Base-by-base conservation (phyloP, 2,888 invertebrate species). In the Melieria omissa region DNA sequence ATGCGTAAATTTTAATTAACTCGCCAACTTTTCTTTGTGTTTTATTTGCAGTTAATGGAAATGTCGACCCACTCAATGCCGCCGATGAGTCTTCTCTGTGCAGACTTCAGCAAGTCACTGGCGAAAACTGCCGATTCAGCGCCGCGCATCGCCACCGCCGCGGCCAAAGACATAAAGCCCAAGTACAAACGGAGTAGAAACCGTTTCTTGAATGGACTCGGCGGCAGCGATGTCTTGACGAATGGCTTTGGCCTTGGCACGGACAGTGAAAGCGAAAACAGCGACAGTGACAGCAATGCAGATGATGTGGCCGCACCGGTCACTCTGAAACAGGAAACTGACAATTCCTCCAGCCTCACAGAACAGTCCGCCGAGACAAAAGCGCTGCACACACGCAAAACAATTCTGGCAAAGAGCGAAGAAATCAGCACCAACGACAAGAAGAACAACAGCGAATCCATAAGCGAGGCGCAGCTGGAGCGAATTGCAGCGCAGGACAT, bases 31-130 rank as follows among this genome's bases (percentile, higher is more conserved):
- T 10, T 14, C 49, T 55, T 47, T 12, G 2, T 62, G 8, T 16
- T 6, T 16, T 55, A 3, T 54, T 83, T 84, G 67, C 79, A 87
- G 87, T 76, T 87, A 70, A 83, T 86, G 75, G 83, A 82, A 73
- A 81, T 86, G 81, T 81, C 86, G 69, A 80, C 84, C 66, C 86
- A 87, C 75, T 85, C 86, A 46, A 87, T 87, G 86, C 85, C 86
- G 29, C 84, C 86, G 29, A 77, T 85, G 74, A 85, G 83, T 77
- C 77, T 85, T 70, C 76, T 87, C 45, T 85, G 82, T 73, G 80
- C 80, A 58, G 84, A 85, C 73, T 85, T 85, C 71, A 75, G 85
- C 4, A 84, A 85, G 76, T 80, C 84, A 54, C 77, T 85, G 73
- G 77, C 84, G 12, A 80, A 79, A 75, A 75, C 78, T 42, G 75